phyloP scores from a whole-genome alignment of 2,797 vertebrate species.

The Squalus acanthias region DNA sequence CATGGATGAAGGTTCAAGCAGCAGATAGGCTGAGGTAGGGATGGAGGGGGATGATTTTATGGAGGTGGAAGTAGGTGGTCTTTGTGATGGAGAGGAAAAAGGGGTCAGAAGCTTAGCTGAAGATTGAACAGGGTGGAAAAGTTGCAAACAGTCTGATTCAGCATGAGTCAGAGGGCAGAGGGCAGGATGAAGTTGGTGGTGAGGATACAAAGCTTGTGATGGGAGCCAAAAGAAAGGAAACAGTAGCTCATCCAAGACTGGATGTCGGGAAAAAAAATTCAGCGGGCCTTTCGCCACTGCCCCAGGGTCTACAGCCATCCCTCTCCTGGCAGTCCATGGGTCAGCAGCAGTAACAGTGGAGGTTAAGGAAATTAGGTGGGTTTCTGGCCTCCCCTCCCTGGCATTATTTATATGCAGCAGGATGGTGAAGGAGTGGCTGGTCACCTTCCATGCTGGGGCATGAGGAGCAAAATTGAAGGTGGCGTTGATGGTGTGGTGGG shows the following conservation, averaged over 20 bases:
- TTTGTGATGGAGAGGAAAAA: background rate
- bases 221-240: too few relatives aligned
- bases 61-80: background rate
- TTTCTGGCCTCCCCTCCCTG: background rate
- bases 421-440: background rate
- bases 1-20: background rate
- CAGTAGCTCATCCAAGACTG: too few relatives aligned
- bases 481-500: too few relatives aligned
- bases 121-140: background rate
- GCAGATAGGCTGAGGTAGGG: background rate
- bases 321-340: too few relatives aligned
- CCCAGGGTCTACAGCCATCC: too few relatives aligned
- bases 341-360: too few relatives aligned
- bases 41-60: background rate
- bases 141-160: background rate
- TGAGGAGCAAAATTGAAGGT: too few relatives aligned
- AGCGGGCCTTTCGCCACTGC: too few relatives aligned
- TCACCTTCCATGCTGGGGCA: background rate
- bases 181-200: background rate
- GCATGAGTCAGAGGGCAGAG: background rate
- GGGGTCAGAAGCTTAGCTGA: background rate
- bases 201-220: background rate
- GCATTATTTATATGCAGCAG: background rate
- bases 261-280: too few relatives aligned
- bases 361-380: too few relatives aligned